phyloP scores from a whole-genome alignment of 2,113 vertebrate genomes.

The Microtus pennsylvanicus region DNA sequence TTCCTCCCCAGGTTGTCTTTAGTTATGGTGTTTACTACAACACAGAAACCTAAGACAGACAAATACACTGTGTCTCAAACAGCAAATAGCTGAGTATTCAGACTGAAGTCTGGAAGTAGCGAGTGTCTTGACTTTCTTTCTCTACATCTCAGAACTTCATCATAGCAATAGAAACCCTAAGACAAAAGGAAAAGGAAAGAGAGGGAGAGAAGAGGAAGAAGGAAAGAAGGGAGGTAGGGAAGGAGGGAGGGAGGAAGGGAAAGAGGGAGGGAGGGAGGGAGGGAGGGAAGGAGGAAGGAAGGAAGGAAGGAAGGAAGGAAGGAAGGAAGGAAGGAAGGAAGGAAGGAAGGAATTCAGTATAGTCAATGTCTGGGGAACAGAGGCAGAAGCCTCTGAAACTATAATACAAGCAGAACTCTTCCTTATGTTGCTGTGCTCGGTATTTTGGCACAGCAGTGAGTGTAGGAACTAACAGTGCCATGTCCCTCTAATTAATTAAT shows the following conservation, averaged over 20 bases:
- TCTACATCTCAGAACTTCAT: not conserved
- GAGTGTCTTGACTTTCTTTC: no score
- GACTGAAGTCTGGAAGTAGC: not conserved
- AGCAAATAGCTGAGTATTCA: not conserved
- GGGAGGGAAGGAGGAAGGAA: fast-evolving
- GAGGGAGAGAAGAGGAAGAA: no score
- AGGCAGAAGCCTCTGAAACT: not conserved
- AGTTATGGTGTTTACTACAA: not conserved
- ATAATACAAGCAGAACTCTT: not conserved
- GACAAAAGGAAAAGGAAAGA: not conserved
- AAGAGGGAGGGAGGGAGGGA: no score
- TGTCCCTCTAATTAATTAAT: not conserved
- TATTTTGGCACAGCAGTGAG: not conserved
- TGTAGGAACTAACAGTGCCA: no score
- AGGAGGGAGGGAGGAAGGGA: fast-evolving
- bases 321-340: not conserved
- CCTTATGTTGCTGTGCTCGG: not conserved
- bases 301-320: not conserved
- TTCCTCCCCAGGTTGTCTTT: not conserved
- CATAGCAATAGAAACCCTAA: not conserved
- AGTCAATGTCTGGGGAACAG: no score
- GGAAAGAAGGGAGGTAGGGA: no score
- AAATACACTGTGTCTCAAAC: not conserved
- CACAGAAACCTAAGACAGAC: not conserved
- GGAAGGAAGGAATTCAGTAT: not conserved